Conservation (phyloP, 2,888 invertebrate genomes). For the Aelia acuminata region DNA sequence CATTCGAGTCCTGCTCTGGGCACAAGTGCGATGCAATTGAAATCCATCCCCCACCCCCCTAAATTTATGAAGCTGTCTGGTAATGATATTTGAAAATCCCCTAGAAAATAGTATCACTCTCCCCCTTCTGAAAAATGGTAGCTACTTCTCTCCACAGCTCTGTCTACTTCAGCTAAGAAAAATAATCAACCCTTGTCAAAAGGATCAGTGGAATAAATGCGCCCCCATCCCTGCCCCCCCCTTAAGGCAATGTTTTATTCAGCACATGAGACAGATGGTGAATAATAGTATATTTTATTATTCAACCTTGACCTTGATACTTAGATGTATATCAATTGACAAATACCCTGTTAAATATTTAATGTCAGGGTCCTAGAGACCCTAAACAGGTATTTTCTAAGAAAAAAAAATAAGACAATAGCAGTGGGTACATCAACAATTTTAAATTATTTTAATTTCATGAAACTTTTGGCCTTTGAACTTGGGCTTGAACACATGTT, state of each 20-base stretch:
- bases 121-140: not conserved
- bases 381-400: not conserved
- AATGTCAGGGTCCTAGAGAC: not conserved
- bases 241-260: constrained; percentile 1
- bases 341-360: not conserved
- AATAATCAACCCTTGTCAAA: constrained; percentile 12
- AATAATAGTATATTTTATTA: not conserved
- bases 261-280: constrained; percentile 6
- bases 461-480: too few relatives aligned
- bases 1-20: not conserved
- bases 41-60: not conserved
- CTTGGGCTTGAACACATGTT: too few relatives aligned
- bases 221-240: not conserved
- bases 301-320: not conserved
- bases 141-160: not conserved
- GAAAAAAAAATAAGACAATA: not conserved
- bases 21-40: constrained; percentile 4
- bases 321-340: not conserved
- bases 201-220: not conserved
- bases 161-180: not conserved
- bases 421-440: not conserved
- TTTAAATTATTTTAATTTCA: not conserved
- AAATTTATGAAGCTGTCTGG: constrained; percentile 14
- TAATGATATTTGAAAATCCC: not conserved
- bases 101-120: not conserved